phyloP scores from a whole-genome alignment of 2,888 invertebrate genomes.

The Drosophila falleni region DNA sequence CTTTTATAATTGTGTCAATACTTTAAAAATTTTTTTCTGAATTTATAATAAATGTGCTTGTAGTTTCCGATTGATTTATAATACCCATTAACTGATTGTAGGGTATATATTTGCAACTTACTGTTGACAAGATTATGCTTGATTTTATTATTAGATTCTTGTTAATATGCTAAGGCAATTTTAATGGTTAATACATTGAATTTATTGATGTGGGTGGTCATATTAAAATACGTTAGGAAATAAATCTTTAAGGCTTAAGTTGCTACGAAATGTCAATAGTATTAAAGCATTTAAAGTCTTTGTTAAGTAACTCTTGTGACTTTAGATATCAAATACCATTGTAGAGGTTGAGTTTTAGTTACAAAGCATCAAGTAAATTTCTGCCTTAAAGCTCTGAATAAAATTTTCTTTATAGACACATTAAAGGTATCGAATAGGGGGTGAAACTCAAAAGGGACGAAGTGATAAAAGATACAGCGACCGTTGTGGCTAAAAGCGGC shows the following conservation, averaged over 20 bases:
- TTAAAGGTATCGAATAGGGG: constrained; percentile 22
- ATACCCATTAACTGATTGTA: not conserved
- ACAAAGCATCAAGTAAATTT: not conserved
- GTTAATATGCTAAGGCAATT: constrained; percentile 26
- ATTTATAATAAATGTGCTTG: not conserved
- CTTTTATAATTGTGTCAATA: not conserved
- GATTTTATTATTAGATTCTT: constrained; percentile 17
- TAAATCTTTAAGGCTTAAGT: not conserved
- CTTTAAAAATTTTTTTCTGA: too few relatives aligned
- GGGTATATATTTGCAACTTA: not conserved
- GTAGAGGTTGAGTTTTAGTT: not conserved
- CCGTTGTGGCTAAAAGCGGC: constrained; percentile 17
- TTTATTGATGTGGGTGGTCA: not conserved
- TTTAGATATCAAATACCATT: not conserved
- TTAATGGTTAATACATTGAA: not conserved
- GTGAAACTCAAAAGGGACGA: constrained; percentile 16
- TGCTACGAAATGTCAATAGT: not conserved
- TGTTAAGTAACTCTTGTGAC: constrained; percentile 2
- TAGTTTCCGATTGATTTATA: not conserved
- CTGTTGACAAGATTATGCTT: not conserved
- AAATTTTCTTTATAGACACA: constrained; percentile 18
- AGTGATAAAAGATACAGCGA: too few relatives aligned
- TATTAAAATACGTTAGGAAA: not conserved
- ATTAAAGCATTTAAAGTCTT: constrained; percentile 3
- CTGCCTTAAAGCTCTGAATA: constrained; percentile 9